Evolutionary conservation across 2,888 invertebrate species (phyloP).

Genomic region (Xanthia icteritia): DNA sequence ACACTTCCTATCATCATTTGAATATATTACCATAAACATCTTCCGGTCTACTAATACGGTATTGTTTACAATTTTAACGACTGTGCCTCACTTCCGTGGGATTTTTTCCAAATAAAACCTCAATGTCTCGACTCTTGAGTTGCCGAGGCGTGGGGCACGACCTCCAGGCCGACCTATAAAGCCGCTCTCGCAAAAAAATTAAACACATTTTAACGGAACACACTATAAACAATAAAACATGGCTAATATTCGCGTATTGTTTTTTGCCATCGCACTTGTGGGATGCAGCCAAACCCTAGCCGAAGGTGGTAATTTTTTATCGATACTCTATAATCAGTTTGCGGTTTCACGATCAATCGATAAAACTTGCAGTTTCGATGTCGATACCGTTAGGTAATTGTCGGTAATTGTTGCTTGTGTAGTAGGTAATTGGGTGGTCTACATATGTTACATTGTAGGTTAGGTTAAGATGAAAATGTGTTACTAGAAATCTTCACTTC

Average conservation of each 20-base stretch:
- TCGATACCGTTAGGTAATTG: slow-evolving; percentile 73
- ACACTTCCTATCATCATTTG: slow-evolving; percentile 41
- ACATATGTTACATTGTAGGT: slow-evolving; percentile 12
- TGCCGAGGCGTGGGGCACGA: slow-evolving; percentile 81
- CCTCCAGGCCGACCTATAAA: slow-evolving; percentile 87
- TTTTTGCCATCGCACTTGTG: slow-evolving; percentile 71
- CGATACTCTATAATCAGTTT: slow-evolving; percentile 71
- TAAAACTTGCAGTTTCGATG: slow-evolving; percentile 69
- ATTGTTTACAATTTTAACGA: slow-evolving; percentile 63
- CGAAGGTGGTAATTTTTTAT: slow-evolving; percentile 81
- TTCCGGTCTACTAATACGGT: slow-evolving; percentile 65
- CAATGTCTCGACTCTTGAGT: slow-evolving; percentile 72
- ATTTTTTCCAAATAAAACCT: slow-evolving; percentile 73
- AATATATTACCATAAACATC: slow-evolving; percentile 55
- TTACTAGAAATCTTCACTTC: neutral
- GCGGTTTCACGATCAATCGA: slow-evolving; percentile 69
- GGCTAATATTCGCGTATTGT: slow-evolving; percentile 72
- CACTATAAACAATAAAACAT: slow-evolving; percentile 74
- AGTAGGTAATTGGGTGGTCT: slow-evolving; percentile 59
- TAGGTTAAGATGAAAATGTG: slow-evolving; percentile 13
- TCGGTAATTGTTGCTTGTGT: slow-evolving; percentile 68
- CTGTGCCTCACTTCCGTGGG: slow-evolving; percentile 79
- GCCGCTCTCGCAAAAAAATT: slow-evolving; percentile 77
- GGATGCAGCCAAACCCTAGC: slow-evolving; percentile 72
- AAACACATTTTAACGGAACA: slow-evolving; percentile 75